Conservation (phyloP, 1,140 invertebrate genomes). For the Monochamus saltuarius region DNA sequence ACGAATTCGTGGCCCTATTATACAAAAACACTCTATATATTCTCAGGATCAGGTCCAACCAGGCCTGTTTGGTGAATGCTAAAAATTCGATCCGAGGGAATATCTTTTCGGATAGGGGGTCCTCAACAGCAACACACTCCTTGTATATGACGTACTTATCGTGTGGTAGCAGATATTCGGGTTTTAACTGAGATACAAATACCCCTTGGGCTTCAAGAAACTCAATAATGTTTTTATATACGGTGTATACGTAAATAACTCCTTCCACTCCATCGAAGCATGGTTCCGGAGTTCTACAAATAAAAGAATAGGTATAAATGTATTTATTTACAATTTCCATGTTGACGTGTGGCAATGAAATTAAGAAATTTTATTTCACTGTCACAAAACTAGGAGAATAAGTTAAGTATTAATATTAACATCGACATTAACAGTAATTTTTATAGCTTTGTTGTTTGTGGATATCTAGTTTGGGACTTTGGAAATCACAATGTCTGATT, state of each 20-base stretch:
- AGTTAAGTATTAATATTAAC: too few relatives aligned
- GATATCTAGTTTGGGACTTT: too few relatives aligned
- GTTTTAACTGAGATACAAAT: constrained; percentile 40
- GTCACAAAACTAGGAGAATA: too few relatives aligned
- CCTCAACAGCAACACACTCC: background rate
- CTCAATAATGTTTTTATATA: constrained; percentile 41
- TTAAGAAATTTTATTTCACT: too few relatives aligned
- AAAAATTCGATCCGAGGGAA: constrained; percentile 35
- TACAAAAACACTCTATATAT: constrained; percentile 48
- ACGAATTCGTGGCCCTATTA: constrained; percentile 7
- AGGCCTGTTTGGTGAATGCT: constrained; percentile 47
- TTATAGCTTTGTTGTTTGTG: too few relatives aligned
- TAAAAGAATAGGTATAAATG: background rate
- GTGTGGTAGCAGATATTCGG: constrained; percentile 46
- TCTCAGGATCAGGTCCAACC: constrained; percentile 52
- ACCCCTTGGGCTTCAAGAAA: constrained; percentile 45
- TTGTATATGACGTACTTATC: constrained; percentile 41
- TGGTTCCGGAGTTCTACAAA: constrained; percentile 2
- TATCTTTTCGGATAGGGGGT: background rate
- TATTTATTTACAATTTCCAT: background rate
- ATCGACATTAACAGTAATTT: too few relatives aligned
- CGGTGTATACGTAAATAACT: constrained; percentile 24
- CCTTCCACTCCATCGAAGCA: constrained; percentile 6
- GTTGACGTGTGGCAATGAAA: background rate
- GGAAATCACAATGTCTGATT: too few relatives aligned